Base-by-base conservation (phyloP, 2,888 invertebrate species). In the Andrena praecox region DNA sequence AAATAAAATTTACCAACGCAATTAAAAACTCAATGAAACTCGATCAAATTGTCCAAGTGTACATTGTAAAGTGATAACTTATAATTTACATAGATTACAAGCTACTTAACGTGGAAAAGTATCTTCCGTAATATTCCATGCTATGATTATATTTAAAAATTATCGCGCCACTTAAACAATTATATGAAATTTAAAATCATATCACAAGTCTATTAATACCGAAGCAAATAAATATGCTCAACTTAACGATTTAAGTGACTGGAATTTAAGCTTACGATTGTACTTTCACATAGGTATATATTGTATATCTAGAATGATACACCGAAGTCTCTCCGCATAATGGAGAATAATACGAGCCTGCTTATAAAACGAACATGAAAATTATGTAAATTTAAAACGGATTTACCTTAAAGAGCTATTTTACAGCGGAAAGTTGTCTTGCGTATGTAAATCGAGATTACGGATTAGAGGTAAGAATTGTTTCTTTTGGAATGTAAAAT, bases 261-360 rank as follows among this genome's bases (percentile, higher is more conserved):
- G 4, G 0, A 24, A 56, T 10, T 60, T 48, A 63, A 78, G 75
- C 68, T 78, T 75, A 67, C 63, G 54, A 16, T 76, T 78, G 68
- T 76, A 78, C 76, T 68, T 76, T 78, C 59, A 70, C 56, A 27
- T 50, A 42, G 20, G 31, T 66, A 29, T 29, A 29, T 3, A 29
- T 20, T 29, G 3, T 42, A 42, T 42, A 68, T 62, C 29, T 60
- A 63, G 35, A 54, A 70, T 16, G 3, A 10, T 42, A 48, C 42
- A 31, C 27, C 27, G 5, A 31, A 20, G 27, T 48, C 42, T 24
- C 48, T 62, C 50, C 20, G 10, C n/a, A 0, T 16, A 54, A 62
- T 52, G 24, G 48, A 60, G 60, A 29, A 10, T 12, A 20, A n/a
- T 54, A 59, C 0, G 42, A 33, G 6, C 12, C 10, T 12, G 1